Conservation (phyloP, 1,140 invertebrate species). For the Pachyrhynchus sulphureomaculatus region DNA sequence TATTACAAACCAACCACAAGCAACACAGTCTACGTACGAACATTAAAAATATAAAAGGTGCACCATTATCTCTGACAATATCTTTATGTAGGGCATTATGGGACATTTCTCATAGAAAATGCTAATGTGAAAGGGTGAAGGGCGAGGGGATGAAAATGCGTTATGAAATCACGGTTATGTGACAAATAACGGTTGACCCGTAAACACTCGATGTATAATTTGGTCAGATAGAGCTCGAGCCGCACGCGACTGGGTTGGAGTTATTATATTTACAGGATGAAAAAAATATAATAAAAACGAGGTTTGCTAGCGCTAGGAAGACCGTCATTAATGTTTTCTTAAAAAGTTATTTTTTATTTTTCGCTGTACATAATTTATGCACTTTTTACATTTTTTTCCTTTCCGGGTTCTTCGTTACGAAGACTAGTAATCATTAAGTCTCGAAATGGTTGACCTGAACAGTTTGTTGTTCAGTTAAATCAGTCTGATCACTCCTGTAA, state of each 20-base stretch:
- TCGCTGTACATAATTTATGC: no score
- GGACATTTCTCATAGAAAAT: constrained; percentile 28
- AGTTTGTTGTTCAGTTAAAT: no score
- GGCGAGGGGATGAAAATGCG: constrained; percentile 37
- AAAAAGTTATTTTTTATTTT: no score
- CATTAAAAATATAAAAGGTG: not conserved
- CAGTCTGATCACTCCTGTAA: no score
- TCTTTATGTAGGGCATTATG: constrained; percentile 26
- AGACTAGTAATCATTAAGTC: no score
- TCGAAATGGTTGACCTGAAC: no score
- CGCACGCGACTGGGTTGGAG: constrained; percentile 26
- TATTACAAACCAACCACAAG: no score
- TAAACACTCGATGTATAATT: constrained; percentile 48
- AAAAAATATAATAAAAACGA: not conserved
- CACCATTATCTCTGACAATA: constrained; percentile 24
- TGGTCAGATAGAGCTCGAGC: constrained; percentile 41
- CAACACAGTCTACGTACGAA: not conserved
- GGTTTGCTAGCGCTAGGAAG: no score
- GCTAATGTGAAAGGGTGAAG: constrained; percentile 22
- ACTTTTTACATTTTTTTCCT: no score
- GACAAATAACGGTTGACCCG: constrained; percentile 48
- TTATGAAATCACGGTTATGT: constrained; percentile 48
- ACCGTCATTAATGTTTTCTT: no score
- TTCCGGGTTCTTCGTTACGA: no score
- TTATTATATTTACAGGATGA: constrained; percentile 19